Evolutionary conservation across 2,888 invertebrate genomes (phyloP).

Genomic region (Malthinus flaveolus): DNA sequence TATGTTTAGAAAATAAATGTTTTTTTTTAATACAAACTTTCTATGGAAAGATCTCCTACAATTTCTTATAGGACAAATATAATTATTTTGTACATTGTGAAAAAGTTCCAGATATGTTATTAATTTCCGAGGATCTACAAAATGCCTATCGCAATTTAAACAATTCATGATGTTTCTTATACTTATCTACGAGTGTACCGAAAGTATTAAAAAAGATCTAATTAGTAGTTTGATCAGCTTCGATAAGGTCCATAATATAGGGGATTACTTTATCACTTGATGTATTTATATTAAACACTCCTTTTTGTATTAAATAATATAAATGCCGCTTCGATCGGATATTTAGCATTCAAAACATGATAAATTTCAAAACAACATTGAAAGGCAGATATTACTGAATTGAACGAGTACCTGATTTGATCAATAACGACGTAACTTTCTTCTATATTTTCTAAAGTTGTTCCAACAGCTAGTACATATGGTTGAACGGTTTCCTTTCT

Average conservation of each 20-base stretch:
- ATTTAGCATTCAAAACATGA: background rate
- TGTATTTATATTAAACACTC: background rate
- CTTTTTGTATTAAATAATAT: background rate
- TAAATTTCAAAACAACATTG: background rate
- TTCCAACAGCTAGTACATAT: background rate
- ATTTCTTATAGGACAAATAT: background rate
- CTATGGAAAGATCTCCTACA: background rate
- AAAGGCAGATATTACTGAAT: background rate
- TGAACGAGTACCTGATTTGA: background rate
- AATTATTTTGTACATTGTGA: background rate
- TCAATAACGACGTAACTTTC: background rate
- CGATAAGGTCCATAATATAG: constrained; percentile 2
- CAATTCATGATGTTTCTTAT: background rate
- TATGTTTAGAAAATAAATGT: background rate
- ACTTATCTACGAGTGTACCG: background rate
- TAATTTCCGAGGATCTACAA: background rate
- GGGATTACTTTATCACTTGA: constrained; percentile 1
- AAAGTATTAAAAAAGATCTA: background rate
- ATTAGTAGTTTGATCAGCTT: background rate
- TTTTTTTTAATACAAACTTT: background rate
- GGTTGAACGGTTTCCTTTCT: background rate
- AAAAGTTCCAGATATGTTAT: background rate
- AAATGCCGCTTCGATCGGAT: background rate
- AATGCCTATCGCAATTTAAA: background rate
- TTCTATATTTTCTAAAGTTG: background rate